Base-by-base conservation (phyloP, 2,888 invertebrate species). In the Rhabditophanes sp. region DNA sequence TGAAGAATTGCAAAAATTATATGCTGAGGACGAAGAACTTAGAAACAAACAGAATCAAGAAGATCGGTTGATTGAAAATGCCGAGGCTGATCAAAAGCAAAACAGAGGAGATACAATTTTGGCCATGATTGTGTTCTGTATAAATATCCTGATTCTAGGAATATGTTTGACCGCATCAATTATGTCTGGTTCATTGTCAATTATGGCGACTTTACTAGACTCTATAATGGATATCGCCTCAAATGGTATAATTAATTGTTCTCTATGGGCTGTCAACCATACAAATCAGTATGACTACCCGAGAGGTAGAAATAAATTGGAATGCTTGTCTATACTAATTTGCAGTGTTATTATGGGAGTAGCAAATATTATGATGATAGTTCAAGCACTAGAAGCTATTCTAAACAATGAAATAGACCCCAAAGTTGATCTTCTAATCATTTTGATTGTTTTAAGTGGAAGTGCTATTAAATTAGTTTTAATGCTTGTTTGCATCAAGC, bases 181-280 rank as follows among this genome's bases (percentile, higher is more conserved):
- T 3, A 28, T 71, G 28, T 69, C 70, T 3, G 68, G 67, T 6
- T 71, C 70, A 14, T 61, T 71, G 11, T 62, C 70, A 3, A 65
- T 71, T 34, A 65, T 72, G 31, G 69, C 68, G 39, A 67, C 68
- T 30, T 62, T 71, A 35, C 63, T 71, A n/a, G 71, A 71, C 53
- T 68, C 68, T 25, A 50, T 58, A 8, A 67, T 72, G 37, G 71
- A 71, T 46, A 51, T 72, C 2, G 47, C 67, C 4, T 67, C 68
- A 12, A 67, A 68, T 5, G 34, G 64, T 11, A 58, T 70, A 14
- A 60, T 70, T 25, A 48, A 50, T 12, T 30, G 46, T 9, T 51
- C 48, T 32, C 37, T n/a, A n/a, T n/a, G n/a, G n/a, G n/a, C n/a
- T n/a, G n/a, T n/a, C n/a, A n/a, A n/a, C n/a, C n/a, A n/a, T n/a